phyloP scores from a whole-genome alignment of 2,797 vertebrate genomes.

The Schizopygopsis malacanthus region DNA sequence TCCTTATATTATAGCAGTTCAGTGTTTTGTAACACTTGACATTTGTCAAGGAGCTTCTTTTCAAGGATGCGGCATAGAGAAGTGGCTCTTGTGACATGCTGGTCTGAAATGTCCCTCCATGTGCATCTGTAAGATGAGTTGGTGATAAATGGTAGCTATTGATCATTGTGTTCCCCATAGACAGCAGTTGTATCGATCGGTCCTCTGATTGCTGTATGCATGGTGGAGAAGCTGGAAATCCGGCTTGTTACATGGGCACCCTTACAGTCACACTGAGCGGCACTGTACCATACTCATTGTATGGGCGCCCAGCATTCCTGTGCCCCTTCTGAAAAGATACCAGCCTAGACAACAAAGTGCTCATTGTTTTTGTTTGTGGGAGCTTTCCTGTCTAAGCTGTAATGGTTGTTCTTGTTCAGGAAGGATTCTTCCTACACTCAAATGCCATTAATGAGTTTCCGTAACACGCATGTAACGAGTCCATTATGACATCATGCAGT shows the following conservation, averaged over 20 bases:
- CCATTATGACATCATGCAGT: conserved; percentile 43
- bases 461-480: conserved; percentile 15
- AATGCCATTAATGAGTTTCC: conserved; percentile 35
- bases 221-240: conserved; percentile 4
- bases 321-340: conserved; percentile 19
- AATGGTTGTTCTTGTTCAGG: conserved; percentile 38
- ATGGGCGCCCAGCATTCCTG: conserved; percentile 25
- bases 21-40: conserved; percentile 40
- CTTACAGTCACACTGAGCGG: background rate
- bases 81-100: conserved; percentile 23
- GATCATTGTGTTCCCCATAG: conserved; percentile 42
- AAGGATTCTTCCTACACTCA: conserved; percentile 40
- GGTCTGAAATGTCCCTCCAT: conserved; percentile 4
- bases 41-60: conserved; percentile 38
- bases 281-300: conserved; percentile 13
- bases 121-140: conserved; percentile 18
- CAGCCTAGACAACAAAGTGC: conserved; percentile 21
- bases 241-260: background rate
- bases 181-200: conserved; percentile 33
- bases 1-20: conserved; percentile 11
- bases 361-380: conserved; percentile 40
- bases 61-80: conserved; percentile 10
- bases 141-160: conserved; percentile 39
- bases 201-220: background rate
- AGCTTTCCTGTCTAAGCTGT: conserved; percentile 33